Evolutionary conservation across 2,888 invertebrate species (phyloP), one percentile per base, ranked within the genome.

Genomic region (Deilephila elpenor): DNA sequence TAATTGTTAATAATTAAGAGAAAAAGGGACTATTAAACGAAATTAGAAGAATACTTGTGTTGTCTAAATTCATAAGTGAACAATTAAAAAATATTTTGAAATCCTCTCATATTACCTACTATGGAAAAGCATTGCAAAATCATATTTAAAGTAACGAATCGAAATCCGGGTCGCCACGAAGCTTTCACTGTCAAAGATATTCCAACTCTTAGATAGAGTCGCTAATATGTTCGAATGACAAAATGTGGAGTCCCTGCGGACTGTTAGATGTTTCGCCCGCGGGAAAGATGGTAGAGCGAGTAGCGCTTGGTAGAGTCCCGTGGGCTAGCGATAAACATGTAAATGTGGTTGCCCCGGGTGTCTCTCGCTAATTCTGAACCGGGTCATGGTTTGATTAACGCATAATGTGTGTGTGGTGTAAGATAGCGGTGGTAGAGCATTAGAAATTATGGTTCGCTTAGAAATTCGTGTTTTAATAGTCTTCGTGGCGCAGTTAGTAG

Each of bases 301-400:
- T 19, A 4, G 56, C 17, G 19, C 71, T n/a, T 20, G 56, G 53
- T 37, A 7, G 5, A 19, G 64, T 64, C 25, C 44, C 20, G 44
- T 44, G 20, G 17, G 56, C 56, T 56, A 74, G 77, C 78, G 77
- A 78, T 79, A 79, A 80, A 81, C 82, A 82, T 82, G 82, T 80
- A 81, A 80, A 82, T 81, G 78, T 75, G 78, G 78, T 82, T 75
- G 76, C 78, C 64, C 75, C 76, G 77, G 78, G 75, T 59, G 73
- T 76, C 72, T 79, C 73, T 78, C 77, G 78, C 78, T 83, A 83
- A 83, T 80, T 78, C 82, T 74, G 76, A 80, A 74, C 77, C 74
- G 76, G 74, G 34, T 73, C 59, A 70, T 73, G 80, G 76, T 80
- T 79, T 80, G 82, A 82, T 83, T 83, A 83, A 82, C 83, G 83